phyloP scores from a whole-genome alignment of 2,888 invertebrate species.

The Dynastes grantii region DNA sequence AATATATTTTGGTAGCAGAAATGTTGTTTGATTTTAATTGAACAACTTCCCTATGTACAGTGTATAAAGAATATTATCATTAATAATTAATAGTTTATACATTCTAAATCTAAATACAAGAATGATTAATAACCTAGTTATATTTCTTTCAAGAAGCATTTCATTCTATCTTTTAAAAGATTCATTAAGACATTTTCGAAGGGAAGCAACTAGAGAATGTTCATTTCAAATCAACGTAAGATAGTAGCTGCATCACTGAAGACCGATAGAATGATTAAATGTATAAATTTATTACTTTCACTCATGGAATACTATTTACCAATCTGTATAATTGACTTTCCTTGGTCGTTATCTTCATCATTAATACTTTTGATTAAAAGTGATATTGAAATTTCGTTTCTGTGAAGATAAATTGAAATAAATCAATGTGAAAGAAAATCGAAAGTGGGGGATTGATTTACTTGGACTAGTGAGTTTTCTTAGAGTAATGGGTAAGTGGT shows the following conservation, averaged over 20 bases:
- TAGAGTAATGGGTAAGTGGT: no score
- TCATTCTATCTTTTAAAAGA: not conserved
- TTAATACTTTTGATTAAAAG: constrained; percentile 23
- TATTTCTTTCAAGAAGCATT: not conserved
- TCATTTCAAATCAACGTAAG: not conserved
- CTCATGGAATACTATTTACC: not conserved
- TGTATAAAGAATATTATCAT: no score
- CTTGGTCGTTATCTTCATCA: constrained; percentile 15
- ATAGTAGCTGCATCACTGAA: not conserved
- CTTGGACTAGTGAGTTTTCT: no score
- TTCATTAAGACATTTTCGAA: constrained; percentile 4
- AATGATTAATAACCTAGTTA: not conserved
- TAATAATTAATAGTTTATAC: no score
- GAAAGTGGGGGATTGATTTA: not conserved
- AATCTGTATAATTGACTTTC: constrained; percentile 28
- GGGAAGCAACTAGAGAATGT: constrained; percentile 1
- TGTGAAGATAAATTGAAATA: not conserved
- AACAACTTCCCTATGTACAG: no score
- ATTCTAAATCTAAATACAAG: no score
- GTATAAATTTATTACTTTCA: constrained; percentile 23
- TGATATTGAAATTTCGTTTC: constrained; percentile 8
- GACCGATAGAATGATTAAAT: not conserved
- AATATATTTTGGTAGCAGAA: no score
- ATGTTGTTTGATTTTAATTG: no score
- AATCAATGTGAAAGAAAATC: not conserved